phyloP scores from a whole-genome alignment of 2,113 vertebrate species.

The Vulpes vulpes region DNA sequence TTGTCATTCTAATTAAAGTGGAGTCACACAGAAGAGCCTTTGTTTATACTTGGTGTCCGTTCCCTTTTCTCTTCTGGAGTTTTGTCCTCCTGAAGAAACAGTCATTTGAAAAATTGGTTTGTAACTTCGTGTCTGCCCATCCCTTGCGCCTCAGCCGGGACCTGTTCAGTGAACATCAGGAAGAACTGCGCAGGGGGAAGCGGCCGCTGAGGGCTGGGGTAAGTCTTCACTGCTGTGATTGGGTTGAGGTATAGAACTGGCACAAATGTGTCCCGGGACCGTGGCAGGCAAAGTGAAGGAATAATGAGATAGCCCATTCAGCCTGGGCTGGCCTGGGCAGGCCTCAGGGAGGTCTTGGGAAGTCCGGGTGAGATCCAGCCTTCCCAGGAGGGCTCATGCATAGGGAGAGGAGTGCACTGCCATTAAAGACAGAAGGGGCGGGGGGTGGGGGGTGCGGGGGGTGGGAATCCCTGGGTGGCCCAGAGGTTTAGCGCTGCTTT shows the following conservation, averaged over 20 bases:
- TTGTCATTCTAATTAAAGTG: conserved; percentile 78
- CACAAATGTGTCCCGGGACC: neutral
- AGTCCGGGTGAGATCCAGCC: neutral
- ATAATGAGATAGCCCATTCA: neutral
- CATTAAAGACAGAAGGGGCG: neutral
- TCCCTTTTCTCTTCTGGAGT: neutral
- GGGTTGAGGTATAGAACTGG: neutral
- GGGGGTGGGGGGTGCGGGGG: too few relatives aligned
- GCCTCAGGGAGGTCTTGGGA: neutral
- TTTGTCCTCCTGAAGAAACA: neutral
- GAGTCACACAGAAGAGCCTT: conserved; percentile 72
- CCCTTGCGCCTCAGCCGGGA: neutral
- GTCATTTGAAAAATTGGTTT: neutral
- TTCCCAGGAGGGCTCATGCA: neutral
- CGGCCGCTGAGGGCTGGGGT: neutral
- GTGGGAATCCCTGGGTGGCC: too few relatives aligned
- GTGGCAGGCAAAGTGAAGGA: neutral
- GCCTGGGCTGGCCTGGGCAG: neutral
- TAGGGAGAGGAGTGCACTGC: neutral
- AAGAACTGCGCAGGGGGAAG: fast-evolving
- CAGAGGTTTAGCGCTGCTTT: too few relatives aligned
- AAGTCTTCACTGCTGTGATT: neutral
- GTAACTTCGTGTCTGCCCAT: neutral
- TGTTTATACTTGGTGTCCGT: conserved; percentile 67
- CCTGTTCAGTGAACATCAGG: neutral